Conservation (phyloP, 2,888 invertebrate genomes). For the Cartodere bifasciata region DNA sequence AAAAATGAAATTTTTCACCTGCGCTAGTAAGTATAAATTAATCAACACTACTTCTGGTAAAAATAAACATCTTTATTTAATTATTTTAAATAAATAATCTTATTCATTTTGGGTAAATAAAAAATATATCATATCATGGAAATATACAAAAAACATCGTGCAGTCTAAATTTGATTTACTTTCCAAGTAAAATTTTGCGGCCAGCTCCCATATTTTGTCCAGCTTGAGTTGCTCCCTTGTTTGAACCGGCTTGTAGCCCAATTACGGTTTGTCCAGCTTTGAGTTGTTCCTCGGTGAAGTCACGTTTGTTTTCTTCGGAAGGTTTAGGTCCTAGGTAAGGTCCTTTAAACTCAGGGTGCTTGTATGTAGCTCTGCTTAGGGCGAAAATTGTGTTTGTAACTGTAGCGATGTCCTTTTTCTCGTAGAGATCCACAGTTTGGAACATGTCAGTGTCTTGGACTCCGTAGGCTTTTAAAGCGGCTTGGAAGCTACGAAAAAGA, state of each 20-base stretch:
- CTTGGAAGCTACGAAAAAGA: slow-evolving; percentile 59
- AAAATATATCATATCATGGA: not conserved
- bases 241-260: slow-evolving; percentile 90
- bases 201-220: slow-evolving; percentile 84
- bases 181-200: slow-evolving; percentile 82
- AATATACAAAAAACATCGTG: not conserved
- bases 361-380: slow-evolving; percentile 50
- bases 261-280: slow-evolving; percentile 80
- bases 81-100: no score
- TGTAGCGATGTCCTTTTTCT: slow-evolving; percentile 80
- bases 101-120: no score
- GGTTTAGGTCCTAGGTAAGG: slow-evolving; percentile 92
- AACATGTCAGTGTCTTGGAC: slow-evolving; percentile 85
- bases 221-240: slow-evolving; percentile 90
- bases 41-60: not conserved
- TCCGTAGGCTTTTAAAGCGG: slow-evolving; percentile 75
- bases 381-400: slow-evolving; percentile 78
- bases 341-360: slow-evolving; percentile 40
- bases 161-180: slow-evolving; percentile 39
- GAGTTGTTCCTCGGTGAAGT: slow-evolving; percentile 85
- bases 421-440: slow-evolving; percentile 95
- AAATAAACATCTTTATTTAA: slow-evolving; percentile 2
- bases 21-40: no score
- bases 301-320: slow-evolving; percentile 84
- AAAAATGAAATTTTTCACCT: no score